Percentiles rank a stretch among this genome's conserved stretches.
Evolutionary conservation across 2,888 invertebrate species (phyloP).

Genomic region (Dynastes grantii): DNA sequence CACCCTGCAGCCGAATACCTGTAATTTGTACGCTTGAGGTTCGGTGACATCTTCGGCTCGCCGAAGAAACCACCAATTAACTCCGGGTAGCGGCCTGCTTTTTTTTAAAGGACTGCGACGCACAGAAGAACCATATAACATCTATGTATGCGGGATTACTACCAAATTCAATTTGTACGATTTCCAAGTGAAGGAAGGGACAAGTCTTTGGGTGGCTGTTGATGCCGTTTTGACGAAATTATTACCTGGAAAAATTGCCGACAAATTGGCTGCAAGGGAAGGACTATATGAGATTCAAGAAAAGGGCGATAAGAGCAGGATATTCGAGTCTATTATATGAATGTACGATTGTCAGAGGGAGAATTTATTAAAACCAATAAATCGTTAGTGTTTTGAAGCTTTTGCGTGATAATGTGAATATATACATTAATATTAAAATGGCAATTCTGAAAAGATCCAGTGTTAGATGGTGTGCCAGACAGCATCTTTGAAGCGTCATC

Average conservation of each 20-base stretch:
- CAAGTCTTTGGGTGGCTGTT: conserved; percentile 26
- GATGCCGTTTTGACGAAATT: conserved; percentile 29
- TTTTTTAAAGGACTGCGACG: not conserved
- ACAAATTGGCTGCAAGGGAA: conserved; percentile 1
- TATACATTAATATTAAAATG: too few relatives aligned
- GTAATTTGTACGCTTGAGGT: conserved; percentile 59
- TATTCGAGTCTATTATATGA: too few relatives aligned
- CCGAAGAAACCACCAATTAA: conserved; percentile 57
- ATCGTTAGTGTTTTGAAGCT: too few relatives aligned
- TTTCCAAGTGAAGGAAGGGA: conserved; percentile 9
- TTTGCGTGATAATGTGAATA: too few relatives aligned
- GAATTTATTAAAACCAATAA: too few relatives aligned
- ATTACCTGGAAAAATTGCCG: conserved; percentile 40
- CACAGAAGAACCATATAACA: too few relatives aligned
- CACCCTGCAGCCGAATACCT: conserved; percentile 53
- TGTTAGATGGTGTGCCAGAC: too few relatives aligned
- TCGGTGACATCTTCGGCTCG: conserved; percentile 54
- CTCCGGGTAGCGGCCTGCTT: conserved; percentile 45
- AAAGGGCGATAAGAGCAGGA: too few relatives aligned
- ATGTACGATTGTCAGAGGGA: too few relatives aligned
- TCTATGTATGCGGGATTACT: not conserved
- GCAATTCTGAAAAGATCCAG: too few relatives aligned
- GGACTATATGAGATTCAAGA: too few relatives aligned
- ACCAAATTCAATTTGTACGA: conserved; percentile 38
- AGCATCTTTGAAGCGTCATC: too few relatives aligned